phyloP scores from a whole-genome alignment of 2,888 invertebrate genomes.

The Chydorus sphaericus region DNA sequence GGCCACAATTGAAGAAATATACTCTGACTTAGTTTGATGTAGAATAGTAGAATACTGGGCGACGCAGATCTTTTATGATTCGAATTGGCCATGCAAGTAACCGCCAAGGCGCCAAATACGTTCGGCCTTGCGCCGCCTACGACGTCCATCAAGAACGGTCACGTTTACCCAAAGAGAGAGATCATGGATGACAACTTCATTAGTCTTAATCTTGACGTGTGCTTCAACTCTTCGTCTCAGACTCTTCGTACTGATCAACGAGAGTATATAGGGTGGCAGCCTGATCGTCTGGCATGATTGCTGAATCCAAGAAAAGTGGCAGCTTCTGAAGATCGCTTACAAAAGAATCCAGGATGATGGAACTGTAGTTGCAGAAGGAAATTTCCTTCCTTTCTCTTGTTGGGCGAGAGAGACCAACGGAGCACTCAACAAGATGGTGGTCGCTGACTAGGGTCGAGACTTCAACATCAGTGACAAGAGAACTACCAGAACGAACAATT shows the following conservation, averaged over 20 bases:
- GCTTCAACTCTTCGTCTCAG: neutral
- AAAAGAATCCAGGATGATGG: neutral
- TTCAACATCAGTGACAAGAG: neutral
- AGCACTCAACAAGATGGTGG: neutral
- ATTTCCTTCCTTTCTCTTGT: neutral
- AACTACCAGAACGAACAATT: neutral
- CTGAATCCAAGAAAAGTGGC: neutral
- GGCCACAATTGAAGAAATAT: too few species aligned
- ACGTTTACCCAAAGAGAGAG: too few species aligned
- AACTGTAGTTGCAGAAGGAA: neutral
- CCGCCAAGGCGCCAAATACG: too few species aligned
- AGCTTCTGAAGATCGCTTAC: neutral
- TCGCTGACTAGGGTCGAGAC: neutral
- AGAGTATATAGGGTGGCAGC: neutral
- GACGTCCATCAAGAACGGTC: too few species aligned
- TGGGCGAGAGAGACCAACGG: neutral
- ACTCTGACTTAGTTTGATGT: too few species aligned
- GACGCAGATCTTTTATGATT: too few species aligned
- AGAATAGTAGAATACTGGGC: too few species aligned
- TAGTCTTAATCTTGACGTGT: neutral
- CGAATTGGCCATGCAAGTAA: too few species aligned
- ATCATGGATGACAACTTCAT: too few species aligned
- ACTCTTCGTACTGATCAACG: neutral
- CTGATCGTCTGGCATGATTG: neutral
- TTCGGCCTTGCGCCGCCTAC: too few species aligned